Conservation (phyloP, 2,797 vertebrate species). For the Hydrolagus colliei region DNA sequence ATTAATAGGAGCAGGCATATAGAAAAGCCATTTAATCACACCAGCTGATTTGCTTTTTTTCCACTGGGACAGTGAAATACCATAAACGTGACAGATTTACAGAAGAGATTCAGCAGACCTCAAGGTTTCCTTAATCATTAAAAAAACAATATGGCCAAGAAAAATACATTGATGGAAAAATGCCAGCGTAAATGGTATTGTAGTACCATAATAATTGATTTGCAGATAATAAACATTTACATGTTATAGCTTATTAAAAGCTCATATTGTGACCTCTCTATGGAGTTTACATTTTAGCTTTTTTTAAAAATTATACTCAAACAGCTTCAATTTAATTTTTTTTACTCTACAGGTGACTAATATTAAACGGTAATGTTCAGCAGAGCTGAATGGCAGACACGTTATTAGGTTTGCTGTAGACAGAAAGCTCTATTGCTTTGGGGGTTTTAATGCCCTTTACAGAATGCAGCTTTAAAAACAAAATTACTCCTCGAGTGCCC, state of each 20-base stretch:
- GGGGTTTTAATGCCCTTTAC: not conserved
- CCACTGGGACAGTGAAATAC: not conserved
- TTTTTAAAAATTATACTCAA: not conserved
- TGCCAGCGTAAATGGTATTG: not conserved
- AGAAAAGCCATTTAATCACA: conserved; percentile 10
- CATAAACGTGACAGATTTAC: not conserved
- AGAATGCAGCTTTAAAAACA: not conserved
- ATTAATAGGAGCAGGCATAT: conserved; percentile 12
- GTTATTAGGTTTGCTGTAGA: not conserved
- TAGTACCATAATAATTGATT: not conserved
- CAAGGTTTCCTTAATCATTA: not conserved
- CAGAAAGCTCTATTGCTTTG: not conserved
- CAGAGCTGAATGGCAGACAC: not conserved
- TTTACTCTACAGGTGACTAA: not conserved
- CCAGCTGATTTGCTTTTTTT: not conserved
- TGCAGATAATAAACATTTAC: not conserved
- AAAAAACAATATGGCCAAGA: not conserved
- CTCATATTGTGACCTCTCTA: not conserved
- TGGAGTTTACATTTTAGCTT: not conserved
- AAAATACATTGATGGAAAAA: not conserved
- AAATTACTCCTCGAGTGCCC: not conserved
- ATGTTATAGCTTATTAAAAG: not conserved
- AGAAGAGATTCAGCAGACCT: not conserved
- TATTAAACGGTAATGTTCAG: not conserved
- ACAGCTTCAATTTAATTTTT: too few species aligned